Conservation (phyloP, 2,888 invertebrate genomes). For the Platycheirus albimanus region DNA sequence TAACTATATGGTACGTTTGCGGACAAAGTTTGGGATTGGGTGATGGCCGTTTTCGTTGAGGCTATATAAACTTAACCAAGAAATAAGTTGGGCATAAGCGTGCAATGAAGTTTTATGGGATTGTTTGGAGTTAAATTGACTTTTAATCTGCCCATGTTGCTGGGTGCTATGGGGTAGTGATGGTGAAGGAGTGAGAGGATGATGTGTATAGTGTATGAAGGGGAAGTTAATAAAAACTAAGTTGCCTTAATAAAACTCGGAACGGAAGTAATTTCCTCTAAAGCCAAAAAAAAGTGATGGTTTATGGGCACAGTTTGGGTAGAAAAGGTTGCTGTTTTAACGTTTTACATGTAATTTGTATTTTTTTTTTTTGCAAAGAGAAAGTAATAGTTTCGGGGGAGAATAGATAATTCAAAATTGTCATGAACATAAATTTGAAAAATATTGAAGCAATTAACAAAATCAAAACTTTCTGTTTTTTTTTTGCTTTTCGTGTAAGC, state of each 20-base stretch:
- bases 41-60: slow-evolving; percentile 38
- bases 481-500: too few species aligned
- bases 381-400: neutral
- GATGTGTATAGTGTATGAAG: too few species aligned
- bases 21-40: slow-evolving; percentile 25
- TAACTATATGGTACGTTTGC: slow-evolving; percentile 40
- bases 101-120: slow-evolving; percentile 67
- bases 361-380: neutral
- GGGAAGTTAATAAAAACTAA: slow-evolving; percentile 36
- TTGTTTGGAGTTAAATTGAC: slow-evolving; percentile 69
- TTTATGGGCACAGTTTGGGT: slow-evolving; percentile 5
- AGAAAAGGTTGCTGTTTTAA: slow-evolving; percentile 7
- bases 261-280: slow-evolving; percentile 28
- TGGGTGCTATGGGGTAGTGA: neutral
- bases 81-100: slow-evolving; percentile 41
- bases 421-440: too few species aligned
- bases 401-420: neutral
- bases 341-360: slow-evolving; percentile 1
- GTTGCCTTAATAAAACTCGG: slow-evolving; percentile 30
- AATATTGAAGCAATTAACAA: too few species aligned
- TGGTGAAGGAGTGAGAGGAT: neutral
- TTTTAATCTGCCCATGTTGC: slow-evolving; percentile 56
- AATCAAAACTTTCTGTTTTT: too few species aligned
- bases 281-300: slow-evolving; percentile 30
- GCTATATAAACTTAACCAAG: neutral